Base-by-base conservation (phyloP, 2,113 vertebrate genomes). In the Notarius lentiginosus region DNA sequence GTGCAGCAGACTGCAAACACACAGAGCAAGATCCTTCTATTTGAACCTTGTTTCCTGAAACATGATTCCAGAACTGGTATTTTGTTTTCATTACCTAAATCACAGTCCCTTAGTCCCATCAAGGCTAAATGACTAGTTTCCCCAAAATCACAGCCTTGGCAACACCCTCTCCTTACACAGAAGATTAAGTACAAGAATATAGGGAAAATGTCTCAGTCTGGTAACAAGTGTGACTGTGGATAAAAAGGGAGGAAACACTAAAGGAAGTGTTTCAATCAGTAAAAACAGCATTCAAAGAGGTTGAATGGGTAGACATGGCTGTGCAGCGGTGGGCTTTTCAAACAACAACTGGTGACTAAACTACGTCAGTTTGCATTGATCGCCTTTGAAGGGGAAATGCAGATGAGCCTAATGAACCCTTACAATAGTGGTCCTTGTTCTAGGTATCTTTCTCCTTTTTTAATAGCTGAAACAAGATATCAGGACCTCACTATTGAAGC, bases 391-490 rank as follows among this genome's bases (percentile, higher is more conserved):
- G 93, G 93, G 90, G 88, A 70, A 88, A 94, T 95, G 93, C 92
- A 95, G 93, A 96, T 94, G 93, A 94, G 93, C 80, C 92, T 95
- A 95, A 95, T 91, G 91, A 95, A 93, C 81, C 92, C 89, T 89
- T 94, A 94, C 89, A 87, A 65, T 81, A 65, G 65, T 72, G 65
- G 66, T 88, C 27, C 51, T 86, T 60, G 80, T 47, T 47, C 53
- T 63, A n/a, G 8, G 41, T 84, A 22, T 55, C 51, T 30, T 53
- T 84, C 55, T 61, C 18, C 34, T 80, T 49, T 84, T 30, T 61
- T 55, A 47, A 53, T 22, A 22, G 30, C 55, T 75, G 66, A 79
- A 86, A 68, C 77, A n/a, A 82, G 22, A 86, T 79, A 84, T n/a
- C 30, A 34, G 51, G 55, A 30, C 6, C 14, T 79, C 60, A 30